These are phyloP conservation scores for Limanda limanda DNA, from an alignment of 2,113 vertebrate genomes.

Conservation along the genomic window DNA sequence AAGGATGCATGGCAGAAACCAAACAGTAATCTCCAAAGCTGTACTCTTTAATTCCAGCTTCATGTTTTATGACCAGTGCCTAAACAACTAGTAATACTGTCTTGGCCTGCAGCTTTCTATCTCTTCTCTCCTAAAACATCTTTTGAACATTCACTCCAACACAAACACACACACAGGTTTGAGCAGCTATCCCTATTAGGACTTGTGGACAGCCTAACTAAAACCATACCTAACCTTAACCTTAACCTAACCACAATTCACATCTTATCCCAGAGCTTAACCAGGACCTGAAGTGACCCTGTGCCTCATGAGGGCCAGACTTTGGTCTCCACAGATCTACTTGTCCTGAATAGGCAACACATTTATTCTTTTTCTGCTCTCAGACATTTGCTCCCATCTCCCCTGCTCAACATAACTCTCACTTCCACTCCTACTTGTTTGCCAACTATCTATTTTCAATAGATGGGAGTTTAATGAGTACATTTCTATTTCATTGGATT, in stretches of 20 bases:
- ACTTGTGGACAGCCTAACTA: neutral
- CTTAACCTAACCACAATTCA: too few relatives aligned
- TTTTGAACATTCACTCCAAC: neutral
- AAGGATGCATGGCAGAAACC: constrained; percentile 62
- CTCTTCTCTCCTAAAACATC: neutral
- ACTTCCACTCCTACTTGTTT: constrained; percentile 26
- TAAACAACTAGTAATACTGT: constrained; percentile 54
- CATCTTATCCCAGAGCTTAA: too few relatives aligned
- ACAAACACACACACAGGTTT: neutral
- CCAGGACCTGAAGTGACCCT: too few relatives aligned
- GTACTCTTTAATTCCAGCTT: constrained; percentile 64
- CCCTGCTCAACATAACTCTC: constrained; percentile 20
- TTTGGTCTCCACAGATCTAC: neutral
- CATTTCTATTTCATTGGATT: constrained; percentile 71
- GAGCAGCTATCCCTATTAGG: too few relatives aligned
- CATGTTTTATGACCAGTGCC: constrained; percentile 60
- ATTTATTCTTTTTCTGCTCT: constrained; percentile 6
- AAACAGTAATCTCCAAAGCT: constrained; percentile 66
- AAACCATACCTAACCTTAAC: neutral
- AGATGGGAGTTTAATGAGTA: constrained; percentile 77
- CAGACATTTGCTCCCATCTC: constrained; percentile 16
- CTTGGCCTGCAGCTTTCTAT: constrained; percentile 24
- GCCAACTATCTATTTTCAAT: constrained; percentile 66
- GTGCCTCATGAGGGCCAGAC: too few relatives aligned
- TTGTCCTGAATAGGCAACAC: neutral